Evolutionary conservation across 2,797 vertebrate genomes (phyloP).

Genomic region (Pangasius sanitwongsei): DNA sequence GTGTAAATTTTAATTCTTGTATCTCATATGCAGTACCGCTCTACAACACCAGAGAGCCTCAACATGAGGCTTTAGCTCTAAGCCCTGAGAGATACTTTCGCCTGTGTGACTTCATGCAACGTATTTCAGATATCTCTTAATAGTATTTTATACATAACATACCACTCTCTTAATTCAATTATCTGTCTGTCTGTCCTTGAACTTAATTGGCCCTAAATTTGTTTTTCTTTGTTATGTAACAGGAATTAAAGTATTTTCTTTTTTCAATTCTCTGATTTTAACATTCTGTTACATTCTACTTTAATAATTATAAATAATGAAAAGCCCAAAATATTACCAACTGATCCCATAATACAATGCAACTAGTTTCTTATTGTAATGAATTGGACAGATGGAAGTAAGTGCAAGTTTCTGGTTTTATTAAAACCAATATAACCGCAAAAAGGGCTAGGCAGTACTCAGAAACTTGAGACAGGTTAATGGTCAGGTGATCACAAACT

Average conservation of each 20-base stretch:
- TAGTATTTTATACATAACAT: background rate
- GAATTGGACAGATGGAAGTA: background rate
- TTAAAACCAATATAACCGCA: background rate
- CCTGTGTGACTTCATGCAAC: background rate
- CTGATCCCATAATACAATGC: background rate
- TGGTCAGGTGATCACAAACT: background rate
- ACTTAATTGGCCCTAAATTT: background rate
- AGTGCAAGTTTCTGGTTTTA: background rate
- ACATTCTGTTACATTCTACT: background rate
- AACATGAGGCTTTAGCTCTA: background rate
- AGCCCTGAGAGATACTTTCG: background rate
- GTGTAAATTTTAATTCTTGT: conserved; percentile 5
- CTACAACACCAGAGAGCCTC: conserved; percentile 23
- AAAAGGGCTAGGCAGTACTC: background rate
- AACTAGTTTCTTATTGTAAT: background rate
- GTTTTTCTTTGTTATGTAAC: background rate
- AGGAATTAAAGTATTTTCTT: background rate
- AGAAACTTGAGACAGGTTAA: background rate
- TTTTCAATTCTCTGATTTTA: too few relatives aligned
- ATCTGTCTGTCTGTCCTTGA: background rate
- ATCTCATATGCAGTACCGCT: background rate
- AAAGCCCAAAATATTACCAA: background rate
- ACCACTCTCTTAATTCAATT: background rate
- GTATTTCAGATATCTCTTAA: background rate
- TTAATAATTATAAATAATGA: background rate